Conservation (phyloP, 2,888 invertebrate genomes). For the Drepanosiphum platanoidis region DNA sequence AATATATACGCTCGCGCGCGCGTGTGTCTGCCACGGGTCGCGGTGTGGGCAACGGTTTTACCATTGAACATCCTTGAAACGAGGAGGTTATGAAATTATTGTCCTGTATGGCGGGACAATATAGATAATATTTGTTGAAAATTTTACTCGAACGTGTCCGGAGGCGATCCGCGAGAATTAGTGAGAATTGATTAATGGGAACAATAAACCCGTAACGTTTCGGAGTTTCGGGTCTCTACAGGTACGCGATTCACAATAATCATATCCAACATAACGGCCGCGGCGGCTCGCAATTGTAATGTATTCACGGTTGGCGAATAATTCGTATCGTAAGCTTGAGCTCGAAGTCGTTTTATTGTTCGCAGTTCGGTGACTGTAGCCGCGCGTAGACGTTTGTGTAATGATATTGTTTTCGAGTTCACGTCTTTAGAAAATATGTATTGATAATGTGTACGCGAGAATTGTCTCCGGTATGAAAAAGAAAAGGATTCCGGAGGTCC, state of each 20-base stretch:
- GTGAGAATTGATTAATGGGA: conserved; percentile 15
- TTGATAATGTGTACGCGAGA: background rate
- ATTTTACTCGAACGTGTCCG: background rate
- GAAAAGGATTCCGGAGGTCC: background rate
- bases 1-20: background rate
- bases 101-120: background rate
- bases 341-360: background rate
- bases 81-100: conserved; percentile 39
- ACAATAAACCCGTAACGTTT: conserved; percentile 14
- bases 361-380: background rate
- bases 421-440: too few species aligned
- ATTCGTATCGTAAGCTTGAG: background rate
- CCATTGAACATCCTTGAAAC: conserved; percentile 30
- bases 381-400: background rate
- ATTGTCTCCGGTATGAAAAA: background rate
- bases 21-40: background rate
- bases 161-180: background rate
- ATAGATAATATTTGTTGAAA: background rate
- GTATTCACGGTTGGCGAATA: background rate
- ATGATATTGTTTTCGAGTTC: too few species aligned
- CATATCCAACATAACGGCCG: too few species aligned
- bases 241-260: background rate
- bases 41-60: conserved; percentile 24
- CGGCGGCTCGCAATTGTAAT: background rate
- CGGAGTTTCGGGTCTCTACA: background rate